phyloP scores from a whole-genome alignment of 1,140 invertebrate species.

The Ostrea edulis region DNA sequence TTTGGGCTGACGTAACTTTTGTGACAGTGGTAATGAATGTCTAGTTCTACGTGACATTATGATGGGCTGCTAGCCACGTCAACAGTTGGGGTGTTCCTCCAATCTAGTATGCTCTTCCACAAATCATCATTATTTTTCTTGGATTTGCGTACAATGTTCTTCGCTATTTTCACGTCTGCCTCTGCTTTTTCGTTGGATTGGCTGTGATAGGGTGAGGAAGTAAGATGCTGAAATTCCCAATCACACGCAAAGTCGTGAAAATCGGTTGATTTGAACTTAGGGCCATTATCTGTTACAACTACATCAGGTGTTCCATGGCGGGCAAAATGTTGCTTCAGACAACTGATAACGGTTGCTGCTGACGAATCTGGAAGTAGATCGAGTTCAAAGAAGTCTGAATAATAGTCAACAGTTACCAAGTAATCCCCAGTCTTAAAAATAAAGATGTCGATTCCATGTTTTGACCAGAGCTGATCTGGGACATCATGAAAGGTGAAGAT shows the following conservation, averaged over 20 bases:
- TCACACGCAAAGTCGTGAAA: constrained; percentile 58
- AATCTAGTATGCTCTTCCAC: constrained; percentile 51
- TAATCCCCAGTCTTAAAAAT: constrained; percentile 26
- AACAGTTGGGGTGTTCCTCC: constrained; percentile 55
- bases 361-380: not conserved
- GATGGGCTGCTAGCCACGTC: constrained; percentile 50
- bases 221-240: no score
- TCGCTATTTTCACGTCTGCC: constrained; percentile 56
- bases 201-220: constrained; percentile 70
- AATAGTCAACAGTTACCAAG: constrained; percentile 56
- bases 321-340: constrained; percentile 59
- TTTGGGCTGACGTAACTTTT: not conserved
- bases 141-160: constrained; percentile 57
- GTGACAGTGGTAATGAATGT: constrained; percentile 17
- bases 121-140: constrained; percentile 41
- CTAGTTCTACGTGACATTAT: constrained; percentile 43
- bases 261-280: constrained; percentile 54
- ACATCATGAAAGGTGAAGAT: no score
- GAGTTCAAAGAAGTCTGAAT: constrained; percentile 52
- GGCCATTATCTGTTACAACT: constrained; percentile 61
- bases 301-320: constrained; percentile 56
- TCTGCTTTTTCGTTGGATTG: constrained; percentile 61
- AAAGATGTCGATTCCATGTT: constrained; percentile 47
- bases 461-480: constrained; percentile 33
- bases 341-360: constrained; percentile 45